A percentile compares a stretch with the other conserved stretches of the same genome.
phyloP scores from a whole-genome alignment of 2,113 vertebrate genomes.

The Thalassarche chlororhynchos region DNA sequence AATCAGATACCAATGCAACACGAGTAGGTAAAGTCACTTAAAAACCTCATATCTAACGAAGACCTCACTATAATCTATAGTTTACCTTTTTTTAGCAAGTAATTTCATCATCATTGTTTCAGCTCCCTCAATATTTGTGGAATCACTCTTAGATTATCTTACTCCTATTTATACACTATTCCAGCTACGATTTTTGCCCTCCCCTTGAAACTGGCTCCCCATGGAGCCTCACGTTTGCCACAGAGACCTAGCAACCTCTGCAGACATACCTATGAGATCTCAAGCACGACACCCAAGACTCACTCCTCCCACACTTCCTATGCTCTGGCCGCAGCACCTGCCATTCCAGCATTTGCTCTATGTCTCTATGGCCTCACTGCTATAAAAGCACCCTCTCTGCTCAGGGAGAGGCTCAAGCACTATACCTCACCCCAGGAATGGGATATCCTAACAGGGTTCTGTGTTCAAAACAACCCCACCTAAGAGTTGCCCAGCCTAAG shows the following conservation, averaged over 20 bases:
- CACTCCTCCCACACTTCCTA: neutral
- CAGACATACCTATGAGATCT: neutral
- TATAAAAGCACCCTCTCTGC: neutral
- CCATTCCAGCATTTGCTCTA: neutral
- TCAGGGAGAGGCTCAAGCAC: neutral
- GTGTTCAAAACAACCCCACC: neutral
- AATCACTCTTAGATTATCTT: neutral
- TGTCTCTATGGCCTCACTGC: neutral
- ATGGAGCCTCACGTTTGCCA: neutral
- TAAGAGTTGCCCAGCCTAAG: neutral
- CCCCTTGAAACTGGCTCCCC: neutral
- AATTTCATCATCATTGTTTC: neutral
- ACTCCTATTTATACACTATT: neutral
- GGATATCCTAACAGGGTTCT: neutral
- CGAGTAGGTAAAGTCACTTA: neutral
- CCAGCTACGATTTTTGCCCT: neutral
- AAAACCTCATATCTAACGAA: neutral
- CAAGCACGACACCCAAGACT: neutral
- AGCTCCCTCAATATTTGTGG: neutral
- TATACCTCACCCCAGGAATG: neutral
- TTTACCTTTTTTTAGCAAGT: neutral
- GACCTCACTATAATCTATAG: neutral
- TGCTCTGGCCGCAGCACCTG: neutral
- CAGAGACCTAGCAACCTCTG: neutral
- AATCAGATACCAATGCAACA: neutral